Percentiles rank a stretch among this genome's conserved stretches.
These are phyloP conservation scores for Sylvilagus floridanus DNA, from an alignment of 2,797 vertebrate genomes.

Conservation along the genomic window DNA sequence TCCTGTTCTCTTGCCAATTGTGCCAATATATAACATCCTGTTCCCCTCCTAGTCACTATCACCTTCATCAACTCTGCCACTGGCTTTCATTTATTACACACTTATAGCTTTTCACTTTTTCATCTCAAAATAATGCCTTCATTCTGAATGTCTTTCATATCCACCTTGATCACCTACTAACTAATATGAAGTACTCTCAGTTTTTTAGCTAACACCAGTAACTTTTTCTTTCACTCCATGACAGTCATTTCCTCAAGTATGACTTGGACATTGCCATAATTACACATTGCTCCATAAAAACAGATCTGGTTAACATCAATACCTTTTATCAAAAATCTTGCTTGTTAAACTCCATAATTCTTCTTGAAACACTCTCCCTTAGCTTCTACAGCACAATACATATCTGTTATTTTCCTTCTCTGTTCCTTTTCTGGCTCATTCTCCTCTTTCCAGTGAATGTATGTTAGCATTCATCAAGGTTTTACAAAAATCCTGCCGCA, in stretches of 20 bases:
- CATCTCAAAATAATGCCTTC: neutral
- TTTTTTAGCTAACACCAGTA: neutral
- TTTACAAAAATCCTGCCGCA: neutral
- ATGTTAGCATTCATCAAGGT: constrained; percentile 33
- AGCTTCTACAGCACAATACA: neutral
- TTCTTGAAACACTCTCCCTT: constrained; percentile 42
- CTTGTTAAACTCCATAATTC: neutral
- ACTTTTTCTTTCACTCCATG: neutral
- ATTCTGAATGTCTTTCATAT: neutral
- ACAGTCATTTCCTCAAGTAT: neutral
- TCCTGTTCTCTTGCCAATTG: neutral
- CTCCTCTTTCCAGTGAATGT: neutral
- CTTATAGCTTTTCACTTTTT: neutral
- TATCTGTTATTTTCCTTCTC: neutral
- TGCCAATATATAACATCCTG: neutral
- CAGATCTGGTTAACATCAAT: neutral
- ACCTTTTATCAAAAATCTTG: neutral
- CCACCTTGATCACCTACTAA: neutral
- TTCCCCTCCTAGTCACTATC: neutral
- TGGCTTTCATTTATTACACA: neutral
- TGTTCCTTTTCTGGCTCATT: neutral
- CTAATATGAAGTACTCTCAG: neutral
- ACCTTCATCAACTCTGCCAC: neutral
- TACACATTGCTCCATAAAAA: neutral
- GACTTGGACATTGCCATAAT: neutral